These are phyloP conservation scores for Macrochelys suwanniensis DNA, from an alignment of 2,797 vertebrate species.

Conservation along the genomic window DNA sequence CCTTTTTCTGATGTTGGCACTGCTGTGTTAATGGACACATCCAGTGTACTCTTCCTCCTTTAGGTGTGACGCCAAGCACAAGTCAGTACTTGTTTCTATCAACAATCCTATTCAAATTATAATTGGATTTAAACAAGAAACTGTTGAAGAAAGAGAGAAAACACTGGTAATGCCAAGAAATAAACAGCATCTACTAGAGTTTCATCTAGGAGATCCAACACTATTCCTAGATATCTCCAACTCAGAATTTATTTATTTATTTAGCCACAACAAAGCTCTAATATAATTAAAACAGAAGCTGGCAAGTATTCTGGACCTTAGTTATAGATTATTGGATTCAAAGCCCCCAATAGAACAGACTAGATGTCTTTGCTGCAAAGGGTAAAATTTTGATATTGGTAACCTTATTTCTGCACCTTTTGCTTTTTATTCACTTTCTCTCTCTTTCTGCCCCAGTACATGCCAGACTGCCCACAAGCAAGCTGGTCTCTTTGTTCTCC, in stretches of 20 bases:
- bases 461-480: not conserved
- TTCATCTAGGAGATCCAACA: not conserved
- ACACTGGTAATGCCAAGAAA: not conserved
- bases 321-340: not conserved
- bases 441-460: not conserved
- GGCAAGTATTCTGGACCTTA: not conserved
- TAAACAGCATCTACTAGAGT: not conserved
- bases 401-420: not conserved
- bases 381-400: not conserved
- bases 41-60: not conserved
- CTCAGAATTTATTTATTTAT: not conserved
- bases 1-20: not conserved
- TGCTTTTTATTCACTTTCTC: not conserved
- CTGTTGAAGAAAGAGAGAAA: conserved; percentile 1
- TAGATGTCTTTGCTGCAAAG: not conserved
- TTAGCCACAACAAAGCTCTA: not conserved
- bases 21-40: not conserved
- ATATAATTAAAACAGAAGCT: not conserved
- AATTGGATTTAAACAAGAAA: conserved; percentile 4
- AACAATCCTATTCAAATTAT: not conserved
- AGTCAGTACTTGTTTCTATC: conserved; percentile 4
- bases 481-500: not conserved
- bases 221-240: not conserved
- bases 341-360: not conserved
- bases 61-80: not conserved